These are phyloP conservation scores for Lota lota DNA, from an alignment of 2,113 vertebrate species.

Conservation along the genomic window DNA sequence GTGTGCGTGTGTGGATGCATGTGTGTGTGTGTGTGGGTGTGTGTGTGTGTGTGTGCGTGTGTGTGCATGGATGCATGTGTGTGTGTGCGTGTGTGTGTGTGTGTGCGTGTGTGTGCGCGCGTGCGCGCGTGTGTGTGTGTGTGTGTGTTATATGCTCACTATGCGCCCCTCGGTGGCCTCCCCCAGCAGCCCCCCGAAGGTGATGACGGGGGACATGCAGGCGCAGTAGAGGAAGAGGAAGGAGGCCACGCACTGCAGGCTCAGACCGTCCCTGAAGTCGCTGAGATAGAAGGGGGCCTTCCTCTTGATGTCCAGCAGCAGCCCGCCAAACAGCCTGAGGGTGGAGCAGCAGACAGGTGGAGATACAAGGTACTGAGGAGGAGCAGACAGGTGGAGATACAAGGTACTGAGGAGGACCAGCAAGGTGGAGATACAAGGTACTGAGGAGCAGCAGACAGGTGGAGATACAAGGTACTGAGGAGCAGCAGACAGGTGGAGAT, in stretches of 20 bases:
- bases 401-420: background rate
- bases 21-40: too few relatives aligned
- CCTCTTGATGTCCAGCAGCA: slow-evolving; percentile 81
- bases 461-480: too few relatives aligned
- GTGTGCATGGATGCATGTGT: too few relatives aligned
- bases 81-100: too few relatives aligned
- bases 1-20: too few relatives aligned
- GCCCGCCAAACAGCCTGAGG: slow-evolving; percentile 81
- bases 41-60: too few relatives aligned
- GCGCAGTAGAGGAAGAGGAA: slow-evolving; percentile 86
- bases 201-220: slow-evolving; percentile 70
- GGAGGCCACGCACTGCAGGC: slow-evolving; percentile 84
- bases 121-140: too few relatives aligned
- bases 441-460: background rate
- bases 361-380: too few relatives aligned
- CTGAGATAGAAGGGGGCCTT: slow-evolving; percentile 86
- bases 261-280: slow-evolving; percentile 79
- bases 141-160: slow-evolving; percentile 81
- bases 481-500: too few relatives aligned
- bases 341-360: too few relatives aligned
- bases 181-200: slow-evolving; percentile 85
- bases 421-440: background rate
- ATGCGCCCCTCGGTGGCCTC: slow-evolving; percentile 84
- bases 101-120: too few relatives aligned
- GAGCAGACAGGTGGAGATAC: too few relatives aligned